Base-by-base conservation (phyloP, 2,888 invertebrate species). In the Blomia tropicalis region DNA sequence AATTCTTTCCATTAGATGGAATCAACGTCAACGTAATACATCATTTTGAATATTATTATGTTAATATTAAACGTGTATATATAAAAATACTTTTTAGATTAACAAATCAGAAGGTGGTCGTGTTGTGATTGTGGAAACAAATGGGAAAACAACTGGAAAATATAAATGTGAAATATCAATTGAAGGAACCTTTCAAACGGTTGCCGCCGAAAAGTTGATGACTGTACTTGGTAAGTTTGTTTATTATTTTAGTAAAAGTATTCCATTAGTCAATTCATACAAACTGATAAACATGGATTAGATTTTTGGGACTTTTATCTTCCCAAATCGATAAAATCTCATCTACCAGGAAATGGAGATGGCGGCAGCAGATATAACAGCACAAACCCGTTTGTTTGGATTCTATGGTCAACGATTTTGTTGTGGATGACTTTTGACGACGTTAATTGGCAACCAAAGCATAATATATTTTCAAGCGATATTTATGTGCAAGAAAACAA, bases 111-210 rank as follows among this genome's bases (percentile, higher is more conserved):
- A 58, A 58, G 59, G 43, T 5, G 59, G 59, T 19, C 36, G 22
- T n/a, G 43, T 58, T 3, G 43, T 58, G 22, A 58, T 58, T 5
- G 25, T 2, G 2, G 59, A 58, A 58, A 58, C 59, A n/a, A 58
- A 58, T 23, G 36, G 36, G 7, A 58, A 58, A 23, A 31, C 62
- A 27, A 62, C 43, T 30, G 62, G 62, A 19, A 43, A 54, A n/a
- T 62, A 62, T 41, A 62, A 62, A 36, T 62, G 62, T 31, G 62
- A 62, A 59, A 59, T 62, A n/a, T 19, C 43, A 14, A 29, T 25
- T 30, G 62, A 59, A 25, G 44, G 43, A n/a, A 62, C 43, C 31
- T 62, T 59, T 59, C 62, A 62, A 36, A 62, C 62, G 23, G 32
- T 59, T 25, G 23, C 31, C 11, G 44, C 27, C n/a, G 58, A 62